Evolutionary conservation across 2,888 invertebrate species (phyloP).

Genomic region (Mystacides longicornis): DNA sequence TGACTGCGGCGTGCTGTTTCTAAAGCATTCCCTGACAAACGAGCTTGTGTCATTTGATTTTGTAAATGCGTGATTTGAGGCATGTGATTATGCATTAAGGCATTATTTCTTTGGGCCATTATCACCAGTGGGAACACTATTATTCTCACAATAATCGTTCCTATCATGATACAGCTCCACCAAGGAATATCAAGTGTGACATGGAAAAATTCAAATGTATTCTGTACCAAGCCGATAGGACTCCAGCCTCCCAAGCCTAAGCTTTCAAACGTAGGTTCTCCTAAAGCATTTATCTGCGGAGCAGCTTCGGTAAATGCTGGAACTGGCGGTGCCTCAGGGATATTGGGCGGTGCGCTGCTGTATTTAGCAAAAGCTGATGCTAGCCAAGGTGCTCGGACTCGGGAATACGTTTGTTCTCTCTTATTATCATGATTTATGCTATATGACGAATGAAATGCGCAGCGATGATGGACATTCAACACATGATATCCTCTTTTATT

Average conservation of each 20-base stretch:
- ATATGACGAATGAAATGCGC: constrained; percentile 6
- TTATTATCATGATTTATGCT: not conserved
- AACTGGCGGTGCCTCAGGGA: constrained; percentile 30
- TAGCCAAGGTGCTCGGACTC: not conserved
- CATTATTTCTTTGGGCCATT: constrained; percentile 70
- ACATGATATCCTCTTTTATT: constrained; percentile 17
- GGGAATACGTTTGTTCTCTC: not conserved
- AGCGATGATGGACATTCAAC: constrained; percentile 12
- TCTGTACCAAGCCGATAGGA: constrained; percentile 77
- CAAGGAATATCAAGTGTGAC: constrained; percentile 78
- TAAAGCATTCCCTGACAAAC: constrained; percentile 72
- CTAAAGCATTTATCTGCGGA: constrained; percentile 37
- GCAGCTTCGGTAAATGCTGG: constrained; percentile 33
- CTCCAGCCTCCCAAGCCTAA: constrained; percentile 77
- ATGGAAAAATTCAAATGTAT: constrained; percentile 76
- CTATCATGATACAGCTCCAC: constrained; percentile 82
- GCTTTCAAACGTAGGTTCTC: constrained; percentile 70
- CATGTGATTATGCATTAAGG: constrained; percentile 74
- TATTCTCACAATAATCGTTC: constrained; percentile 70
- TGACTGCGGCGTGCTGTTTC: constrained; percentile 68
- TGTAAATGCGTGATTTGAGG: constrained; percentile 82
- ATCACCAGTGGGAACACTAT: constrained; percentile 82
- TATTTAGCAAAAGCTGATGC: not conserved
- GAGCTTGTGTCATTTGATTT: constrained; percentile 77
- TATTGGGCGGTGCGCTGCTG: constrained; percentile 11